Evolutionary conservation across 1,140 invertebrate genomes (phyloP), one percentile per base, ranked within the genome.

Genomic region (Leptinotarsa texana): DNA sequence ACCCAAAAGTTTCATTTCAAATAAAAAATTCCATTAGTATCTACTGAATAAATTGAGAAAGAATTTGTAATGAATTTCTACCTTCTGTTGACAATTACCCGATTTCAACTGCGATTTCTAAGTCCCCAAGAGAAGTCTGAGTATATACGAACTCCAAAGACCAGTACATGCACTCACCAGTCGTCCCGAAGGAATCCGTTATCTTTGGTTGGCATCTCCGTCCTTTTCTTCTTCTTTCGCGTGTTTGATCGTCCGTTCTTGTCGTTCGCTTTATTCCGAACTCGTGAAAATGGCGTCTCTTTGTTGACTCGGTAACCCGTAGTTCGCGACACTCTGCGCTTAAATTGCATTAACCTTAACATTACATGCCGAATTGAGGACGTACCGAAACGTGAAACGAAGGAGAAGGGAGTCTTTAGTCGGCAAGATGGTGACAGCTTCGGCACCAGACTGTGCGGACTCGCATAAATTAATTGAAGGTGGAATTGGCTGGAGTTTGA

Each of bases 271-370:
- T 57, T 15, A 70, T 74, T 65, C 73, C 75, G 73, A 79, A 74
- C 74, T 77, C 63, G 80, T 74, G 83, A 82, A 84, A 83, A 84
- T 83, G 81, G 82, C 80, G 82, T 79, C 79, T 80, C 81, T 85
- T 83, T 85, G 85, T 84, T 85, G 84, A 85, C 82, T 84, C 81
- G 80, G 82, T 83, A 81, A 83, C 83, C 80, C 80, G 80, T 75
- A 82, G 82, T 82, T 81, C 79, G 82, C 83, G 82, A 80, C 83
- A 82, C 80, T 80, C 79, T 80, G 80, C 77, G 78, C 78, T 82
- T 82, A 84, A 86, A 86, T 86, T 86, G 83, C 84, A 86, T 85
- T 85, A 86, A 83, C 84, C 82, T 85, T 83, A 84, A 83, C 85
- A 86, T 86, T 85, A 85, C 84, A 86, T 85, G 85, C 84, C 77